phyloP scores from a whole-genome alignment of 2,113 vertebrate genomes.

The Bagarius yarrelli region DNA sequence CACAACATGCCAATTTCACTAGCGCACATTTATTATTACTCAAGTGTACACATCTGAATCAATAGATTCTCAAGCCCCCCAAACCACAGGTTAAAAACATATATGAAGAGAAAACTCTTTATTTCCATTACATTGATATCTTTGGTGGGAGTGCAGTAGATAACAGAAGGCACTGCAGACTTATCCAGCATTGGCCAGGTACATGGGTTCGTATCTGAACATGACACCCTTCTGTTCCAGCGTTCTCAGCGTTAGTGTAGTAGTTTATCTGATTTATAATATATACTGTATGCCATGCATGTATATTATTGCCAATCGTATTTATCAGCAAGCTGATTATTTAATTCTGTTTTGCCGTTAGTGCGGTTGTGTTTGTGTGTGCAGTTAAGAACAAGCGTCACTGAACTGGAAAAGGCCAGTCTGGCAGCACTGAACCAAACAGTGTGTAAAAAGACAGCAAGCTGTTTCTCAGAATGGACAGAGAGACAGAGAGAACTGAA shows the following conservation, averaged over 20 bases:
- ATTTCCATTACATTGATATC: no score
- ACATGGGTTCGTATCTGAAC: slow-evolving; percentile 13
- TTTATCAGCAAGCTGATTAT: not conserved
- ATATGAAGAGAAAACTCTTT: no score
- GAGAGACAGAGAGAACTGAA: slow-evolving; percentile 3
- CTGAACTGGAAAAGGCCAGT: slow-evolving; percentile 62
- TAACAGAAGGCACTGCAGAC: slow-evolving; percentile 49
- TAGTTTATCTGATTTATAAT: slow-evolving; percentile 18
- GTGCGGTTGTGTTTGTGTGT: slow-evolving; percentile 16
- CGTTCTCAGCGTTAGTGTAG: not conserved
- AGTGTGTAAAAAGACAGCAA: slow-evolving; percentile 68
- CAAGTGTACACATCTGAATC: no score
- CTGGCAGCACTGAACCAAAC: slow-evolving; percentile 55
- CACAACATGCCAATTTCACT: no score
- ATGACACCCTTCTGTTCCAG: not conserved
- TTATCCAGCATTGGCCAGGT: slow-evolving; percentile 17
- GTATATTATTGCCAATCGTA: not conserved
- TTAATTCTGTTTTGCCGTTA: not conserved
- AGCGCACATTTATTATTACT: no score
- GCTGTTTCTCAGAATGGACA: slow-evolving; percentile 50
- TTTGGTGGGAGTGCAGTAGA: slow-evolving; percentile 9
- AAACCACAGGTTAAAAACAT: no score
- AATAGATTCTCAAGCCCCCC: no score
- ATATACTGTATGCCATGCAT: not conserved
- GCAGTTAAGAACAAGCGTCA: slow-evolving; percentile 45